Evolutionary conservation across 2,113 vertebrate genomes (phyloP).

Genomic region (Megaleporinus macrocephalus): DNA sequence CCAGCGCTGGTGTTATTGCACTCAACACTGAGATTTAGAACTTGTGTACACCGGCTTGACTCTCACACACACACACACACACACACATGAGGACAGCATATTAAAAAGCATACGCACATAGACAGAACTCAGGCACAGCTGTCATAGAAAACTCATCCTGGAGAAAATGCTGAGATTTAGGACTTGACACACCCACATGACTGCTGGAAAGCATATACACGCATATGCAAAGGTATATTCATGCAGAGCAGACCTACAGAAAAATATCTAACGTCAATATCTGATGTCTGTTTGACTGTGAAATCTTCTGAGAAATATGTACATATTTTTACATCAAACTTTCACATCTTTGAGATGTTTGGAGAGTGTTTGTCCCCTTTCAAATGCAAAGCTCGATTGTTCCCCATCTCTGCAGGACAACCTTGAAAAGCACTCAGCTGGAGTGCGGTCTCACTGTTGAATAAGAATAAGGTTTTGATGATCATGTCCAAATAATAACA

Average conservation of each 20-base stretch:
- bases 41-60: not conserved
- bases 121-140: not conserved
- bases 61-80: not conserved
- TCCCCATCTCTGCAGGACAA: conserved; percentile 75
- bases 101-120: not conserved
- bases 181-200: not conserved
- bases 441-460: not conserved
- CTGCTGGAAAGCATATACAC: not conserved
- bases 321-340: not conserved
- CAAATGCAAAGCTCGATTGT: conserved; percentile 34
- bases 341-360: not conserved
- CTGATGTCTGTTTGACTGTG: not conserved
- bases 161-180: not conserved
- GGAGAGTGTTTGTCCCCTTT: not conserved
- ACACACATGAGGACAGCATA: not conserved
- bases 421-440: conserved; percentile 21
- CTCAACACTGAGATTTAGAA: conserved; percentile 17
- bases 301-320: not conserved
- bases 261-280: not conserved
- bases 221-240: conserved; percentile 10
- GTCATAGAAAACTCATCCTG: not conserved
- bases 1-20: conserved; percentile 49
- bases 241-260: not conserved
- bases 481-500: conserved; percentile 6
- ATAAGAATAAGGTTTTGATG: conserved; percentile 16